A percentile compares a stretch with the other conserved stretches of the same genome.
These are phyloP conservation scores for Leptopilina boulardi DNA, from an alignment of 1,140 invertebrate species.

Conservation along the genomic window DNA sequence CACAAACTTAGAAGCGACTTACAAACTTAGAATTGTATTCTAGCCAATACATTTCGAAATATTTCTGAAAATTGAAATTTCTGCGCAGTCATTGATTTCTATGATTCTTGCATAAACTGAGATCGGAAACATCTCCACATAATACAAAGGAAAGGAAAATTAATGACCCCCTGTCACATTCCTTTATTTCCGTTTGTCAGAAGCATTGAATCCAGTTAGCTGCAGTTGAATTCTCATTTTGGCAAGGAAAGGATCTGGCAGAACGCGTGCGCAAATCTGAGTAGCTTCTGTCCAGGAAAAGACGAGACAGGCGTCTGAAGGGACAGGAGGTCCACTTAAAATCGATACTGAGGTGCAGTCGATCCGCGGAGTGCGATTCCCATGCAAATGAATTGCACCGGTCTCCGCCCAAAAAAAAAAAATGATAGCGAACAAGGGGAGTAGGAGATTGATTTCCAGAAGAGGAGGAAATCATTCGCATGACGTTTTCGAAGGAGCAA, in stretches of 20 bases:
- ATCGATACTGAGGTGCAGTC: conserved; percentile 73
- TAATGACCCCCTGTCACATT: conserved; percentile 12
- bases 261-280: conserved; percentile 66
- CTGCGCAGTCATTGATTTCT: background rate
- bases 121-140: conserved; percentile 5
- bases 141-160: conserved; percentile 11
- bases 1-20: too few species aligned
- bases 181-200: conserved; percentile 9
- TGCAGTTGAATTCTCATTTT: conserved; percentile 23
- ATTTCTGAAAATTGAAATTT: background rate
- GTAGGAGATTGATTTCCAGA: conserved; percentile 70
- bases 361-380: conserved; percentile 70
- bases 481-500: background rate
- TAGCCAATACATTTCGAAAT: background rate
- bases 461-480: background rate
- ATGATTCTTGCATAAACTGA: background rate
- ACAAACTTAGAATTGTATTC: background rate
- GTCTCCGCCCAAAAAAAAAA: conserved; percentile 37
- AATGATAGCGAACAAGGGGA: conserved; percentile 35
- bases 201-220: conserved; percentile 14
- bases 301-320: conserved; percentile 72
- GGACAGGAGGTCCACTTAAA: conserved; percentile 74
- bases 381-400: conserved; percentile 74
- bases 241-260: background rate
- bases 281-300: conserved; percentile 71